Conservation (phyloP, 2,797 vertebrate genomes). For the Cirrhinus molitorella region DNA sequence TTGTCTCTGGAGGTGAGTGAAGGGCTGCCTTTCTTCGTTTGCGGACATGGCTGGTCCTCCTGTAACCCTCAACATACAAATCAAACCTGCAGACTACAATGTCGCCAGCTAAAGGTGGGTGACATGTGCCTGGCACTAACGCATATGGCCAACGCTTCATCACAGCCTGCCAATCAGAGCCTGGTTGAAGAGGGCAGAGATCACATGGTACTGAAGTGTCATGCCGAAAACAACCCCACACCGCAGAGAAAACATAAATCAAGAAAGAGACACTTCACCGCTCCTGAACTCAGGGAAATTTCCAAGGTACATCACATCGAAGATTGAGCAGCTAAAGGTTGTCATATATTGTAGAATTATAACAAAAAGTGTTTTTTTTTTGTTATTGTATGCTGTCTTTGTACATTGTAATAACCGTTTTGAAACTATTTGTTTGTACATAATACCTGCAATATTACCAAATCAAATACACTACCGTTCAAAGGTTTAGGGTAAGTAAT, state of each 20-base stretch:
- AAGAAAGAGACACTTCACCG: conserved; percentile 76
- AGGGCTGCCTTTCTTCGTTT: conserved; percentile 81
- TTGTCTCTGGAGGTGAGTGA: conserved; percentile 79
- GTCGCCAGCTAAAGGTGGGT: conserved; percentile 78
- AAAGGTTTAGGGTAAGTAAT: conserved; percentile 18
- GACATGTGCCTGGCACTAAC: conserved; percentile 81
- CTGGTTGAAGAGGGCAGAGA: background rate
- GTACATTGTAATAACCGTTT: background rate
- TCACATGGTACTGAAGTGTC: background rate
- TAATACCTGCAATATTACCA: background rate
- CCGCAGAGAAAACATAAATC: conserved; percentile 36
- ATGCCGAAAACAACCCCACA: conserved; percentile 23
- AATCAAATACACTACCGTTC: background rate
- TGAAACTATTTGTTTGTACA: background rate
- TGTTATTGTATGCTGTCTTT: background rate
- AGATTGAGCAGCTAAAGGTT: conserved; percentile 10
- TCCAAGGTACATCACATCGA: background rate
- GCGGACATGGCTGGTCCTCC: conserved; percentile 79
- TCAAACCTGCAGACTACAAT: conserved; percentile 76
- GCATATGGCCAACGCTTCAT: conserved; percentile 60
- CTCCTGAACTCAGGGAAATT: conserved; percentile 67
- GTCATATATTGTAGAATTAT: background rate
- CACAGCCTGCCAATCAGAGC: conserved; percentile 10
- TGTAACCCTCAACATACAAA: conserved; percentile 77
- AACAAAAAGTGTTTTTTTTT: no score